These are phyloP conservation scores for Neodiprion fabricii DNA, from an alignment of 1,140 invertebrate species.

Conservation along the genomic window DNA sequence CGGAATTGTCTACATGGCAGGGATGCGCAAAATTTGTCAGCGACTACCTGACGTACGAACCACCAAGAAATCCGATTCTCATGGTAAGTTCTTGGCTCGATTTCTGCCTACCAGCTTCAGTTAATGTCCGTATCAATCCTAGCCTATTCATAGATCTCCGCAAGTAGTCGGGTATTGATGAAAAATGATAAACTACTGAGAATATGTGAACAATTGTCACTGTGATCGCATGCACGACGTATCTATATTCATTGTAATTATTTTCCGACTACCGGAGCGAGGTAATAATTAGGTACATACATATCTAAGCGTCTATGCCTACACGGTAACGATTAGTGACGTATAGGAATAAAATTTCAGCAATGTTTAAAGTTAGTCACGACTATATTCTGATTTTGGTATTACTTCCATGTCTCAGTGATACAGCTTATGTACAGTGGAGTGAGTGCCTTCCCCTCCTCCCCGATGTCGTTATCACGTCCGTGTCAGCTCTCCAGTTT, in stretches of 20 bases:
- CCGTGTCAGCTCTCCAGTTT: too few species aligned
- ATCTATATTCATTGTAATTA: too few species aligned
- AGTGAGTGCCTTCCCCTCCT: neutral
- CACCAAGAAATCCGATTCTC: slow-evolving; percentile 62
- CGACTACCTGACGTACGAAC: slow-evolving; percentile 69
- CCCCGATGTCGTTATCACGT: neutral
- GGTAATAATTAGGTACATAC: too few species aligned
- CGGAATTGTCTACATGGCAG: slow-evolving; percentile 67
- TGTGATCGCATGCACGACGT: too few species aligned
- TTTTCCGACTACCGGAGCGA: neutral
- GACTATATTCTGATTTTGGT: neutral
- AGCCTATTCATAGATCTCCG: neutral
- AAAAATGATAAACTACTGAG: too few species aligned
- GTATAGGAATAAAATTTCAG: neutral
- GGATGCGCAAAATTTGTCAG: slow-evolving; percentile 67
- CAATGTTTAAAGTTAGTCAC: neutral
- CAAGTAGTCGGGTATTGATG: too few species aligned
- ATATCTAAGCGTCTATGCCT: neutral
- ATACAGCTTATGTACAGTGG: neutral
- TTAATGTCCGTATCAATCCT: neutral
- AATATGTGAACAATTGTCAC: too few species aligned
- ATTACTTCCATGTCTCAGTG: neutral
- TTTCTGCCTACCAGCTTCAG: neutral
- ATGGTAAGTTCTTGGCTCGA: slow-evolving; percentile 63
- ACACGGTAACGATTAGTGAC: neutral